Conservation (phyloP, 2,797 vertebrate genomes). For the Myotis findleyi region DNA sequence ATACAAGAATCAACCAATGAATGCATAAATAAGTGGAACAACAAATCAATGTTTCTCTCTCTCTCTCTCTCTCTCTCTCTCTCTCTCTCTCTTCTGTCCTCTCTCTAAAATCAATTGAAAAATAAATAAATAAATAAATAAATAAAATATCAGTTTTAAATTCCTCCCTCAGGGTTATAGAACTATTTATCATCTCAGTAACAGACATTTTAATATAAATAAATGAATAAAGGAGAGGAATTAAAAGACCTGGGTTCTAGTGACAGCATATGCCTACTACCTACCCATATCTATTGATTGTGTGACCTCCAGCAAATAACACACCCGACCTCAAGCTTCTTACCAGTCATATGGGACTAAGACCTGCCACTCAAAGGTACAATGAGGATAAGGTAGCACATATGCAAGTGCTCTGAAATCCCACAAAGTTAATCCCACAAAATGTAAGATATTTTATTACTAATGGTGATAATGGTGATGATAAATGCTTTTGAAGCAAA, state of each 20-base stretch:
- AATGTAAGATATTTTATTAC: background rate
- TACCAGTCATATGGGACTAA: background rate
- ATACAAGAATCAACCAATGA: background rate
- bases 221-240: background rate
- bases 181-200: background rate
- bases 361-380: background rate
- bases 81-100: background rate
- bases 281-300: background rate
- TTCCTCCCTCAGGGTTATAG: background rate
- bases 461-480: background rate
- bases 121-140: background rate
- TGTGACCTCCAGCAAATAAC: background rate
- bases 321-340: rapidly evolving
- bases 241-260: background rate
- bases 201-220: background rate
- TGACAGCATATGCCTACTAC: background rate
- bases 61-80: background rate
- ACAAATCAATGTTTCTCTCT: background rate
- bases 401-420: background rate
- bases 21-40: background rate
- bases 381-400: background rate
- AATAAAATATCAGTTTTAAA: background rate
- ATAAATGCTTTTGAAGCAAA: background rate
- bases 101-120: background rate
- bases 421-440: background rate